Base-by-base conservation (phyloP, 2,888 invertebrate genomes). In the Acrocyrtus sp. region DNA sequence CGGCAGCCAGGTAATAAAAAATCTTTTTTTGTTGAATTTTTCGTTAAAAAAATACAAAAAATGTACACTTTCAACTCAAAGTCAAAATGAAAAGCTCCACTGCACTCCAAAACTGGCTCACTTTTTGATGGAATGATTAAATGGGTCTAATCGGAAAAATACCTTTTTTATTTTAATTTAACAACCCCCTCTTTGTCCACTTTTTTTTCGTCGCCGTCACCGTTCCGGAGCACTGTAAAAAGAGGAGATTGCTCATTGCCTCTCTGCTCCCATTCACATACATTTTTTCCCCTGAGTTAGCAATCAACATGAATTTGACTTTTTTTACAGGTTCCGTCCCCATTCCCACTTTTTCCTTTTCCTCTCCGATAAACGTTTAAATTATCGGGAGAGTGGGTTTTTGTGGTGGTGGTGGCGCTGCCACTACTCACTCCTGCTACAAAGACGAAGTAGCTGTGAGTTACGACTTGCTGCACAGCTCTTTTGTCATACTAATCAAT, bases 1-100 rank as follows among this genome's bases (percentile, higher is more conserved):
- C 89, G 94, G 84, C 94, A 94, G 87, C 94, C 94, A 87, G 94
- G 94, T 94, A 85, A 56, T 48, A 22, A 6, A 56, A 54, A 41
- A n/a, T n/a, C n/a, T n/a, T n/a, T n/a, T n/a, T n/a, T n/a, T n/a
- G n/a, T n/a, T n/a, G n/a, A n/a, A n/a, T n/a, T n/a, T n/a, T n/a
- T n/a, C n/a, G n/a, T n/a, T n/a, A n/a, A n/a, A n/a, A n/a, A n/a
- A n/a, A n/a, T n/a, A n/a, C n/a, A n/a, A n/a, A n/a, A n/a, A n/a
- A n/a, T n/a, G n/a, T n/a, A n/a, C 17, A 47, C 19, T 10, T 47
- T 17, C 8, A 19, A 47, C 47, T n/a, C 3, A 8, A n/a, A 41
- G 41, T 17, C 3, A 3, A 4, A 17, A 2, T 41, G 41, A 17
- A 2, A 41, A 17, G 3, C 17, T 8, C 8, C 17, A n/a, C 17